Percentiles rank a stretch among this genome's conserved stretches.
Evolutionary conservation across 2,888 invertebrate species (phyloP).

Genomic region (Platycnemis pennipes): DNA sequence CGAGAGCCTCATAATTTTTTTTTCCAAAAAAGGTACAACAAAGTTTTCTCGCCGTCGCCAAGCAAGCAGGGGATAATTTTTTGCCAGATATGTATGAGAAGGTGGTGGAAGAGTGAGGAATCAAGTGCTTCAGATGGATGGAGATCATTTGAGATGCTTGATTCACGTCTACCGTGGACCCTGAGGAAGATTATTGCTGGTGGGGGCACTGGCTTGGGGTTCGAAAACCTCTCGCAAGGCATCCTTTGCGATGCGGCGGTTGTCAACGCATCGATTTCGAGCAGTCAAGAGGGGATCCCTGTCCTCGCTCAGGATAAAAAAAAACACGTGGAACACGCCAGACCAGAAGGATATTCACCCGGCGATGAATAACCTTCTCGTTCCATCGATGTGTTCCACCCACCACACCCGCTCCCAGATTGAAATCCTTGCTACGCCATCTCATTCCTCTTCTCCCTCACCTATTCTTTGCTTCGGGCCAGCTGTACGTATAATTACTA

Average conservation of each 20-base stretch:
- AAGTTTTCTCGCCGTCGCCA: background rate
- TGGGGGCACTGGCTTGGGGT: background rate
- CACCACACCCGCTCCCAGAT: background rate
- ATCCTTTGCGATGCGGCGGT: background rate
- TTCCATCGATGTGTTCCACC: background rate
- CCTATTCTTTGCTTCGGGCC: background rate
- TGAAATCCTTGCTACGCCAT: background rate
- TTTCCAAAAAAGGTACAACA: background rate
- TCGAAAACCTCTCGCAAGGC: background rate
- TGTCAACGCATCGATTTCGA: background rate
- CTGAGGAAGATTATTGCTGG: background rate
- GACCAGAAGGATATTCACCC: background rate
- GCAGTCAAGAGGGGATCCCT: background rate
- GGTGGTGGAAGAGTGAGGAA: background rate
- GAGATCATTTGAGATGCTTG: background rate
- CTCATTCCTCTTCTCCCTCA: background rate
- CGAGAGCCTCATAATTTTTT: too few relatives aligned
- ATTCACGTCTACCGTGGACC: background rate
- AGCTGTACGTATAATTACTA: too few relatives aligned
- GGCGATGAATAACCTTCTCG: background rate
- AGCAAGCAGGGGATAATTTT: background rate
- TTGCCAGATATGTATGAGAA: background rate
- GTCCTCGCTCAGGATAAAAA: background rate
- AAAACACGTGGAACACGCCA: background rate
- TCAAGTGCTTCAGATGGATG: background rate